Conservation (phyloP, 2,888 invertebrate genomes). For the Sialis lutaria region DNA sequence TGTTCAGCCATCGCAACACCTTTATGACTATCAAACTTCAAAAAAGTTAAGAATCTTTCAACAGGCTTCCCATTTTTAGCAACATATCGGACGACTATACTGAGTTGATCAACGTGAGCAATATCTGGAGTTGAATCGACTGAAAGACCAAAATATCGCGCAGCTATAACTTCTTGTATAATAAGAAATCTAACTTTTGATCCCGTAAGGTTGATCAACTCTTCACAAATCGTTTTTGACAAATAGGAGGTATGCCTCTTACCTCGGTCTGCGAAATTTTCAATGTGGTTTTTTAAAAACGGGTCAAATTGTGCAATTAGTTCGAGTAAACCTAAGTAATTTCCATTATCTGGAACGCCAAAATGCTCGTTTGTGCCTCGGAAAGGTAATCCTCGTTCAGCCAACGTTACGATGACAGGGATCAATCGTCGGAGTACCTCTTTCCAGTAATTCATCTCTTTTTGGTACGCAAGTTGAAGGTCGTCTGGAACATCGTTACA, state of each 20-base stretch:
- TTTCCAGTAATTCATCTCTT: constrained; percentile 6
- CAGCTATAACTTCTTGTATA: too few species aligned
- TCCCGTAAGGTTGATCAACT: too few species aligned
- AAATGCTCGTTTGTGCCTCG: constrained; percentile 4
- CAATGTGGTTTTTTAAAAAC: constrained; percentile 3
- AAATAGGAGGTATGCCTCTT: too few species aligned
- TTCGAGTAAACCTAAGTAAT: constrained; percentile 7
- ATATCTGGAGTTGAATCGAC: neutral
- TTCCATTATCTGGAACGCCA: constrained; percentile 8
- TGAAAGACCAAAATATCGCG: too few species aligned
- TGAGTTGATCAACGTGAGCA: constrained; percentile 13
- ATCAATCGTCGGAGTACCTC: constrained; percentile 5
- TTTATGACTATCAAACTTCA: neutral
- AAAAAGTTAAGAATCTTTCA: constrained; percentile 1
- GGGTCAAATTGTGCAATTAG: constrained; percentile 6
- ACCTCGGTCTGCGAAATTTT: constrained; percentile 4
- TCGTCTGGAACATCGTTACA: constrained; percentile 4
- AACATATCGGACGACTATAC: constrained; percentile 13
- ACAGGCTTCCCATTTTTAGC: neutral
- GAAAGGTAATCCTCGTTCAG: constrained; percentile 7
- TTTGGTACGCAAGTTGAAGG: constrained; percentile 4
- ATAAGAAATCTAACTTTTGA: too few species aligned
- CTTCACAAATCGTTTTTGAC: too few species aligned
- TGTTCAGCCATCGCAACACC: neutral
- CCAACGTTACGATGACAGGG: constrained; percentile 7